Percentiles rank a stretch among this genome's conserved stretches.
phyloP scores from a whole-genome alignment of 2,888 invertebrate genomes.

The Euzetes globulus region DNA sequence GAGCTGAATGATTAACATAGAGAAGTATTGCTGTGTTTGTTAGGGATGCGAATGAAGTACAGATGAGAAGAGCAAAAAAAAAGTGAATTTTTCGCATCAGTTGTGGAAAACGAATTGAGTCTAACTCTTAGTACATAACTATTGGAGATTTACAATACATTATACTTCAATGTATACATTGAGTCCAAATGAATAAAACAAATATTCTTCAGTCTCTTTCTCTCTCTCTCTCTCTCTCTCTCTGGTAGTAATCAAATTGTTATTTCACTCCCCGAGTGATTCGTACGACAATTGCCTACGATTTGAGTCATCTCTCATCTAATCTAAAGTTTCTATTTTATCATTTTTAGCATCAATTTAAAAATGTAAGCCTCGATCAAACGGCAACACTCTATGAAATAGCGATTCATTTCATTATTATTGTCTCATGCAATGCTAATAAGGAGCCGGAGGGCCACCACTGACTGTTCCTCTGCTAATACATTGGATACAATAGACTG shows the following conservation, averaged over 20 bases:
- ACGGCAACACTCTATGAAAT: conserved; percentile 17
- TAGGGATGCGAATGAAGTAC: not conserved
- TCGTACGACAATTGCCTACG: not conserved
- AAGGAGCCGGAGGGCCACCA: conserved; percentile 1
- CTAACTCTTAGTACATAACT: not conserved
- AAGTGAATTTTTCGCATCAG: conserved; percentile 12
- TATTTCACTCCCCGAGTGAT: conserved; percentile 22
- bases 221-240: conserved; percentile 11
- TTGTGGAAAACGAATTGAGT: conserved; percentile 1
- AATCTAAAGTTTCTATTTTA: not conserved
- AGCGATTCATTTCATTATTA: conserved; percentile 26
- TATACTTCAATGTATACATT: conserved; percentile 8
- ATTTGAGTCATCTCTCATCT: conserved; percentile 13
- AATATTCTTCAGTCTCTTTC: conserved; percentile 24
- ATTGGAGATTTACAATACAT: not conserved
- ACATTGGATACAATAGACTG: not conserved
- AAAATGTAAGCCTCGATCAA: not conserved
- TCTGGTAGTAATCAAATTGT: conserved; percentile 16
- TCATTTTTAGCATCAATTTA: conserved; percentile 9
- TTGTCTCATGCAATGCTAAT: conserved; percentile 25
- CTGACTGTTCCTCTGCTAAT: not conserved
- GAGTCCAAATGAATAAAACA: conserved; percentile 22
- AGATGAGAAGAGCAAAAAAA: not conserved
- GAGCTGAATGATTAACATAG: not conserved
- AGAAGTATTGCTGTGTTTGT: too few species aligned